A percentile compares a stretch with the other conserved stretches of the same genome.
These are phyloP conservation scores for Stegodyphus mimosarum DNA, from an alignment of 1,140 invertebrate genomes.

Conservation along the genomic window DNA sequence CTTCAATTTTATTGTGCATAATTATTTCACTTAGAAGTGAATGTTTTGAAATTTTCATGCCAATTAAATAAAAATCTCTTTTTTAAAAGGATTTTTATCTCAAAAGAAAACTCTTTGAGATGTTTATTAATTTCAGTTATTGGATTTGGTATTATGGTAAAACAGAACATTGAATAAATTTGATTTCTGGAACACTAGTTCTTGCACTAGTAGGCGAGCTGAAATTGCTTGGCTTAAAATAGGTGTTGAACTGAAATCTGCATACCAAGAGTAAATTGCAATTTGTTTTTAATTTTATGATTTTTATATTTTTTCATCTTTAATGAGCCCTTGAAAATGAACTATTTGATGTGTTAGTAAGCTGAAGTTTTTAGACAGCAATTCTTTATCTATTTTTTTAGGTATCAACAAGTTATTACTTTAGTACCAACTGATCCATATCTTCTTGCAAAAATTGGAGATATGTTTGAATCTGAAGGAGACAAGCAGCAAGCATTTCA, in stretches of 20 bases:
- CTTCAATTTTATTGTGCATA: too few relatives aligned
- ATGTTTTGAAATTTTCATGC: too few relatives aligned
- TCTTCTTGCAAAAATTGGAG: conserved; percentile 83
- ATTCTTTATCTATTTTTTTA: conserved; percentile 64
- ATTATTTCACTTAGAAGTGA: too few relatives aligned
- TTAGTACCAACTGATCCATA: conserved; percentile 86
- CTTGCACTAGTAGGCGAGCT: not conserved
- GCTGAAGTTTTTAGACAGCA: not conserved
- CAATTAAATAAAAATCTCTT: too few relatives aligned
- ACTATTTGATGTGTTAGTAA: not conserved
- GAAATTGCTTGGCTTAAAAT: not conserved
- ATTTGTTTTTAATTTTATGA: not conserved
- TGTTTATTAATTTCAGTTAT: too few relatives aligned
- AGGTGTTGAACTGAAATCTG: not conserved
- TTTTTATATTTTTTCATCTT: not conserved
- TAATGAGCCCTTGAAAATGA: not conserved
- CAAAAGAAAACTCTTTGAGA: too few relatives aligned
- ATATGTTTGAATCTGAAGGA: conserved; percentile 84
- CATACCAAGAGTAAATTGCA: not conserved
- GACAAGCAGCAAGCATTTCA: conserved; percentile 94
- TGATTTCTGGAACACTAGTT: too few relatives aligned
- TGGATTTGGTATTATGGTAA: too few relatives aligned
- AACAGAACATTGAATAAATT: not conserved
- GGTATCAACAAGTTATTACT: conserved; percentile 87
- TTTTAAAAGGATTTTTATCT: too few relatives aligned